A percentile compares a stretch with the other conserved stretches of the same genome.
These are phyloP conservation scores for Conus ventricosus DNA, from an alignment of 1,140 invertebrate genomes.

Conservation along the genomic window DNA sequence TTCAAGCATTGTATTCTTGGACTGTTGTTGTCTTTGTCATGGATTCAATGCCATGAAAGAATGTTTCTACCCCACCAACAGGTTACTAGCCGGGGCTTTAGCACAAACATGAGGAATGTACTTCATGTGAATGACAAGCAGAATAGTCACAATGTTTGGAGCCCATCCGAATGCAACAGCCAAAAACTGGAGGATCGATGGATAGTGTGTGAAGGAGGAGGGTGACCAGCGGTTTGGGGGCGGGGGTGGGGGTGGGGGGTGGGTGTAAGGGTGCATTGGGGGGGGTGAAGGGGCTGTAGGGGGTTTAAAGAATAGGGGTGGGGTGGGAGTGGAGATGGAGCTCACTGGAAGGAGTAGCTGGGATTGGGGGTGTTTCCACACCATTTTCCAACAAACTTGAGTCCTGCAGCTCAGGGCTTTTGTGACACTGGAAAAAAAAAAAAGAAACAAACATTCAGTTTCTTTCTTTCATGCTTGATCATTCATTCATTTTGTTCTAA, in stretches of 20 bases:
- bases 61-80: too few relatives aligned
- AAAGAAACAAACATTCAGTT: too few relatives aligned
- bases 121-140: too few relatives aligned
- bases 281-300: neutral
- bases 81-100: too few relatives aligned
- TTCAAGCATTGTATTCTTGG: too few relatives aligned
- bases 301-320: neutral
- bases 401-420: slow-evolving; percentile 80
- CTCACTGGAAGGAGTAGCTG: slow-evolving; percentile 74
- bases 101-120: too few relatives aligned
- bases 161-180: too few relatives aligned
- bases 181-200: neutral
- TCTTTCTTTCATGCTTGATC: too few relatives aligned
- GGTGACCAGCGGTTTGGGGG: neutral
- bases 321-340: neutral
- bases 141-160: too few relatives aligned
- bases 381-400: slow-evolving; percentile 87
- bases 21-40: too few relatives aligned
- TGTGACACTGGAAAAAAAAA: slow-evolving; percentile 71
- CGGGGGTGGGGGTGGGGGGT: neutral
- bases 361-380: slow-evolving; percentile 79
- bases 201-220: neutral
- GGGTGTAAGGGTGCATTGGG: neutral
- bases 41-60: too few relatives aligned
- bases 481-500: too few relatives aligned